These are phyloP conservation scores for Poecilia wingei DNA, from an alignment of 2,797 vertebrate genomes.

Conservation along the genomic window DNA sequence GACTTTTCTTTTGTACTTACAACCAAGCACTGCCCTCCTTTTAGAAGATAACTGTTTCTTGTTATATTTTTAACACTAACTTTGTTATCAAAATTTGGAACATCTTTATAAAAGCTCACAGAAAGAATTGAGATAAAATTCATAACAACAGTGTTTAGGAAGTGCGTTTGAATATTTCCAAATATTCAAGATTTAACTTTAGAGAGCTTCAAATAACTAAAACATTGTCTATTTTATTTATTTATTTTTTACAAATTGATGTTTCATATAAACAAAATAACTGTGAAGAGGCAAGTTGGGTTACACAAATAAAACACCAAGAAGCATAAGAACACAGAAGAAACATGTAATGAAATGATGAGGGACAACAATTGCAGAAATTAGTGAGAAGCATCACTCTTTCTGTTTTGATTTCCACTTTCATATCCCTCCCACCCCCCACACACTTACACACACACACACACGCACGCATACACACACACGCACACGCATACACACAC, in stretches of 20 bases:
- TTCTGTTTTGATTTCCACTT: conserved; percentile 38
- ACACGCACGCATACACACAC: neutral
- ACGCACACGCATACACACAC: conserved; percentile 13
- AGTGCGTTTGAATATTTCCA: neutral
- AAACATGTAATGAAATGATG: conserved; percentile 60
- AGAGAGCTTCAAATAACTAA: conserved; percentile 41
- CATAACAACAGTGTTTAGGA: neutral
- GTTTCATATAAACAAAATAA: conserved; percentile 34
- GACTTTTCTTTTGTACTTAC: conserved; percentile 3
- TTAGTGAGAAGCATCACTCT: conserved; percentile 58
- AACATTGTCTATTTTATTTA: conserved; percentile 60
- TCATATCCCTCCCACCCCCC: conserved; percentile 36
- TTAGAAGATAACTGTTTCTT: neutral
- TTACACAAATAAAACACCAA: neutral
- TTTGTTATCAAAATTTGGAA: neutral
- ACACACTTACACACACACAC: neutral
- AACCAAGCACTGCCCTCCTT: conserved; percentile 1
- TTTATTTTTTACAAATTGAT: conserved; percentile 41
- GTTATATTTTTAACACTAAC: neutral
- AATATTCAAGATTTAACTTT: neutral
- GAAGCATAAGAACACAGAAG: conserved; percentile 46
- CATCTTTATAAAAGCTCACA: neutral
- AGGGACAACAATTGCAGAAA: conserved; percentile 63
- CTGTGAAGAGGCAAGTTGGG: conserved; percentile 30
- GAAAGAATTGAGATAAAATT: neutral